A percentile compares a stretch with the other conserved stretches of the same genome.
These are phyloP conservation scores for Cosmia trapezina DNA, from an alignment of 2,888 invertebrate genomes.

Conservation along the genomic window DNA sequence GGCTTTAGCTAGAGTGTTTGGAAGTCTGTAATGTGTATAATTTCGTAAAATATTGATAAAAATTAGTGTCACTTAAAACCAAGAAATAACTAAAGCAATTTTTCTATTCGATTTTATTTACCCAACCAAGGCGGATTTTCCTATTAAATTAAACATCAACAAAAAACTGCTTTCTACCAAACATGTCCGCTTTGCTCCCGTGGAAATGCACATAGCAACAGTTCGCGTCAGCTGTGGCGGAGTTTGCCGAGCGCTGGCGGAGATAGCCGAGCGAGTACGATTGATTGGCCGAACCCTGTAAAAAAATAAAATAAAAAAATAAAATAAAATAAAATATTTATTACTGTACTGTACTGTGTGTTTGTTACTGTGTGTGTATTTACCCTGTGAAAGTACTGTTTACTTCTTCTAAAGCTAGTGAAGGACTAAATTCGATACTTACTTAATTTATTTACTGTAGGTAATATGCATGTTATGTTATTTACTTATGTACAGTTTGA, in stretches of 20 bases:
- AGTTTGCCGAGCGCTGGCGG: conserved; percentile 71
- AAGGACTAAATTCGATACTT: conserved; percentile 50
- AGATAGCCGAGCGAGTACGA: conserved; percentile 74
- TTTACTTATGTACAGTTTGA: neutral
- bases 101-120: neutral
- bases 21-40: neutral
- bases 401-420: conserved; percentile 62
- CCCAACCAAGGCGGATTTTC: neutral
- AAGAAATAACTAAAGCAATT: neutral
- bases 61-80: neutral
- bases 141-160: neutral
- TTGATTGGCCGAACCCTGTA: conserved; percentile 80
- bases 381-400: conserved; percentile 74
- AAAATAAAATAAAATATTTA: too few species aligned
- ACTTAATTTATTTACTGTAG: conserved; percentile 33
- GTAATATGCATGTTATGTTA: conserved; percentile 22
- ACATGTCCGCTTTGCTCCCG: conserved; percentile 75
- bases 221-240: conserved; percentile 85
- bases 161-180: conserved; percentile 31
- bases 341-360: too few species aligned
- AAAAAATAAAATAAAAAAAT: too few species aligned
- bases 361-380: too few species aligned
- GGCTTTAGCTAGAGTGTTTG: neutral
- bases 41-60: neutral
- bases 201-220: conserved; percentile 87